phyloP scores from a whole-genome alignment of 2,797 vertebrate species.

The Carcharodon carcharias region DNA sequence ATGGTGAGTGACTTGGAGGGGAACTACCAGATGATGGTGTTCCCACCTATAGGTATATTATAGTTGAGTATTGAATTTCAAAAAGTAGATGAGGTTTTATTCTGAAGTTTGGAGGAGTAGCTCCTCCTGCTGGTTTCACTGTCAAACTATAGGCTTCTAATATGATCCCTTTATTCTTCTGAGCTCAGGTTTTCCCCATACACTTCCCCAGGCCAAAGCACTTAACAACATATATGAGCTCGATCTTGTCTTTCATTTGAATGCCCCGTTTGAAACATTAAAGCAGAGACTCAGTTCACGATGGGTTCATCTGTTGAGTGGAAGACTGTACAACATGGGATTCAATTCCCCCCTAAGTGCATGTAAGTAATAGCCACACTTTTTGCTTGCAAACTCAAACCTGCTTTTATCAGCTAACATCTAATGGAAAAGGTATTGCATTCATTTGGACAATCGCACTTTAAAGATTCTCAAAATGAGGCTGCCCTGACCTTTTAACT shows the following conservation, averaged over 20 bases:
- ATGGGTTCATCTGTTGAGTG: constrained; percentile 79
- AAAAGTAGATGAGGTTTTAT: neutral
- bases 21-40: no score
- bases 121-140: constrained; percentile 27
- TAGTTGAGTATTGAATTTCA: neutral
- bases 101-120: neutral
- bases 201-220: constrained; percentile 71
- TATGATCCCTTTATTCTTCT: neutral
- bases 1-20: no score
- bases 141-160: neutral
- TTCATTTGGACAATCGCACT: neutral
- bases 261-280: constrained; percentile 83
- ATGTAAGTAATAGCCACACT: constrained; percentile 55
- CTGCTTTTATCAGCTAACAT: neutral
- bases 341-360: no score
- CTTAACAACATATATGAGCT: constrained; percentile 72
- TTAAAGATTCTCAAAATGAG: no score
- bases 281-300: constrained; percentile 80
- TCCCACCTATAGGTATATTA: neutral
- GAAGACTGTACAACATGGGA: constrained; percentile 88
- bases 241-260: constrained; percentile 83
- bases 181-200: constrained; percentile 77
- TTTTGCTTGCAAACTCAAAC: neutral
- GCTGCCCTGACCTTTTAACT: neutral
- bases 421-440: neutral